Evolutionary conservation across 2,888 invertebrate genomes (phyloP).

Genomic region (Tenthredo notha): DNA sequence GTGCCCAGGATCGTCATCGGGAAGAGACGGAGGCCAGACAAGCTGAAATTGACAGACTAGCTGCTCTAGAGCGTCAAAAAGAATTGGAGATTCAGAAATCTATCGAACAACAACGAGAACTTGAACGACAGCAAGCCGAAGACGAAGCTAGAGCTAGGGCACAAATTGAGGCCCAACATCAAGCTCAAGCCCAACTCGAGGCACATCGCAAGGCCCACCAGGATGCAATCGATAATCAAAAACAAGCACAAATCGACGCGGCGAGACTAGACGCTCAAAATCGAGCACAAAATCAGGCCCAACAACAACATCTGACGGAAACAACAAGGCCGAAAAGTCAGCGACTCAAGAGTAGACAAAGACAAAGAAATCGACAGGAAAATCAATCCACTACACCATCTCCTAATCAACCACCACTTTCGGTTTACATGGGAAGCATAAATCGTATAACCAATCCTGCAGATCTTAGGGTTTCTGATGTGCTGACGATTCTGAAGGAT

Average conservation of each 20-base stretch:
- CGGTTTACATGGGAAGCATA: constrained; percentile 86
- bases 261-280: constrained; percentile 64
- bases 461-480: constrained; percentile 84
- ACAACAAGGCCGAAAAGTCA: constrained; percentile 55
- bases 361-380: constrained; percentile 24
- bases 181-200: constrained; percentile 30
- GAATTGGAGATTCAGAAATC: constrained; percentile 36
- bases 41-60: constrained; percentile 65
- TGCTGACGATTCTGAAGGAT: constrained; percentile 84
- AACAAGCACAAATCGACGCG: constrained; percentile 64
- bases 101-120: constrained; percentile 30
- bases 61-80: constrained; percentile 62
- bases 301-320: constrained; percentile 69
- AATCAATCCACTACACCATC: constrained; percentile 66
- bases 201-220: constrained; percentile 37
- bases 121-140: constrained; percentile 31
- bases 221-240: constrained; percentile 58
- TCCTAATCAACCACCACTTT: constrained; percentile 91
- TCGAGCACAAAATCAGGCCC: constrained; percentile 64
- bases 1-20: constrained; percentile 66
- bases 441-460: constrained; percentile 77
- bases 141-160: constrained; percentile 36
- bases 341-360: constrained; percentile 35
- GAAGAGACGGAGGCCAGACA: constrained; percentile 66
- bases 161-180: constrained; percentile 5